These are phyloP conservation scores for Ammodramus savannarum DNA, from an alignment of 2,113 vertebrate species.

Conservation along the genomic window DNA sequence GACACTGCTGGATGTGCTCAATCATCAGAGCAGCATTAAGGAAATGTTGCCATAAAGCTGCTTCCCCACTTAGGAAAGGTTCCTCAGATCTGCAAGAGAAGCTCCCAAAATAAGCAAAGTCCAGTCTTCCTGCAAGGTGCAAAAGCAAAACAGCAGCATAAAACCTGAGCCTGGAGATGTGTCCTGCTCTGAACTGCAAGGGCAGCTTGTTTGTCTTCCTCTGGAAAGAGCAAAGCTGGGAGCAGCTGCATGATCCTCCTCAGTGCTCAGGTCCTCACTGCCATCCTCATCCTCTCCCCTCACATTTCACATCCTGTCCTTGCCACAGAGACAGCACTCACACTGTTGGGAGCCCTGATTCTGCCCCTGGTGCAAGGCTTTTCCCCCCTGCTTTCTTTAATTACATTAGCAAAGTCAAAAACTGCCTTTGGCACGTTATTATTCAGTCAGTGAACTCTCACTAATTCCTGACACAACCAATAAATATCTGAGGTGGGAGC, in stretches of 20 bases:
- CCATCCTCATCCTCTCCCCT: not conserved
- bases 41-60: not conserved
- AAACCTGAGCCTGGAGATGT: not conserved
- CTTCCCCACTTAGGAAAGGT: not conserved
- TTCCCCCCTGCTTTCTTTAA: slow-evolving; percentile 17
- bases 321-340: not conserved
- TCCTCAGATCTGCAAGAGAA: not conserved
- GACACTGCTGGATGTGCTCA: not conserved
- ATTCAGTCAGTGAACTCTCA: slow-evolving; percentile 53
- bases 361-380: not conserved
- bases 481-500: not conserved
- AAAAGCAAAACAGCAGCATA: not conserved
- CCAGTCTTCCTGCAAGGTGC: not conserved
- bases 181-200: not conserved
- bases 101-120: not conserved
- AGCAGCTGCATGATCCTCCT: not conserved
- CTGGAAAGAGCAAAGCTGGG: not conserved
- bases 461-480: slow-evolving; percentile 61
- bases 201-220: not conserved
- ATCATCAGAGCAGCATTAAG: not conserved
- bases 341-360: accelerated
- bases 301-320: not conserved
- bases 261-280: not conserved
- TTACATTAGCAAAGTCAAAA: slow-evolving; percentile 17
- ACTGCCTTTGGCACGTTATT: slow-evolving; percentile 46